Percentiles rank a stretch among this genome's conserved stretches.
Evolutionary conservation across 2,888 invertebrate genomes (phyloP).

Genomic region (Dicyrtomina minuta): DNA sequence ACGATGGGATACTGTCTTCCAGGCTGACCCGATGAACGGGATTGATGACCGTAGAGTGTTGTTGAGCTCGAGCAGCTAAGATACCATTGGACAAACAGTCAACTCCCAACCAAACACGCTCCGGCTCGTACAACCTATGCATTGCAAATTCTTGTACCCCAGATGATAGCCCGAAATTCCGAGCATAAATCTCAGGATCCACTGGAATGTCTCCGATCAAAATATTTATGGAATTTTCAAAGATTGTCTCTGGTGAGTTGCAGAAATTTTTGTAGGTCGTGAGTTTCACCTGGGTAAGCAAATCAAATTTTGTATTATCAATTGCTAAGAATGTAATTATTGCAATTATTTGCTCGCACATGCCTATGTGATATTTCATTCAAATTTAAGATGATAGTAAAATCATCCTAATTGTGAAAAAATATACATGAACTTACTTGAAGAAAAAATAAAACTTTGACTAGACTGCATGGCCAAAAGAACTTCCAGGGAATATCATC

Average conservation of each 20-base stretch:
- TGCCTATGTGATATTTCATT: too few species aligned
- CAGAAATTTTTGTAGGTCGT: constrained; percentile 25
- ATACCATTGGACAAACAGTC: constrained; percentile 19
- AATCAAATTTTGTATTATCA: too few species aligned
- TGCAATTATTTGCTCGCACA: too few species aligned
- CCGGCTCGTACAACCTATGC: constrained; percentile 1
- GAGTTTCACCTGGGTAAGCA: constrained; percentile 20
- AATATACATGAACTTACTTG: too few species aligned
- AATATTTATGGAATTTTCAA: constrained; percentile 24
- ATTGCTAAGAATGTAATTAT: too few species aligned
- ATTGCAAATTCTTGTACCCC: constrained; percentile 19
- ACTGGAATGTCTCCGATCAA: constrained; percentile 30
- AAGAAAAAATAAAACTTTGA: constrained; percentile 21
- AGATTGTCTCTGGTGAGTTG: constrained; percentile 15
- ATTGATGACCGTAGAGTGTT: not conserved
- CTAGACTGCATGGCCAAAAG: constrained; percentile 27
- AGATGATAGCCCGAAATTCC: not conserved
- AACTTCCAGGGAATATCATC: constrained; percentile 24
- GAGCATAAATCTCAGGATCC: constrained; percentile 8
- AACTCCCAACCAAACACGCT: constrained; percentile 25
- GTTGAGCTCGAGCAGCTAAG: not conserved
- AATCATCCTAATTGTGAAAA: too few species aligned
- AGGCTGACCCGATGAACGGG: not conserved
- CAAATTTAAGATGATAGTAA: too few species aligned
- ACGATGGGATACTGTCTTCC: constrained; percentile 11